phyloP scores from a whole-genome alignment of 2,888 invertebrate species.

The Oscheius onirici region DNA sequence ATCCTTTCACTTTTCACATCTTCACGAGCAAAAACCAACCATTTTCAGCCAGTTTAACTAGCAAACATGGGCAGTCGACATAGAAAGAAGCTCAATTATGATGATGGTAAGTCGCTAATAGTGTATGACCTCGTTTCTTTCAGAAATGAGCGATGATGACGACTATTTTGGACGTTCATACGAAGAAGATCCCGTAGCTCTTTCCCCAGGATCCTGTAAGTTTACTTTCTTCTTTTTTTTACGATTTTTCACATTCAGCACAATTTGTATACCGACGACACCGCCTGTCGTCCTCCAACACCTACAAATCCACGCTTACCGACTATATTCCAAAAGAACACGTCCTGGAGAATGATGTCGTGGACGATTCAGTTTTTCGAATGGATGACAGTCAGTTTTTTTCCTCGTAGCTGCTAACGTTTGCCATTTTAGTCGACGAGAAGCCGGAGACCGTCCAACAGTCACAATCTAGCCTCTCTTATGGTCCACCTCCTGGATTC shows the following conservation, averaged over 20 bases:
- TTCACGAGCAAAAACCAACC: no score
- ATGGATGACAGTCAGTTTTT: conserved; percentile 51
- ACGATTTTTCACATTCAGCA: no score
- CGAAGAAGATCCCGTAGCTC: conserved; percentile 57
- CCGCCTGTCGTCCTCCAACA: conserved; percentile 46
- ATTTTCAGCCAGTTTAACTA: background rate
- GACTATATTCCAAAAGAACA: conserved; percentile 35
- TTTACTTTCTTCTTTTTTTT: background rate
- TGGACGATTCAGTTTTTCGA: conserved; percentile 40
- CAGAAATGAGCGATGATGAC: conserved; percentile 50
- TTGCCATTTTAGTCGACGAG: conserved; percentile 14
- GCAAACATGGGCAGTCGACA: background rate
- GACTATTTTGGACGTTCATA: conserved; percentile 59
- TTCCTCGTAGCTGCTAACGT: background rate
- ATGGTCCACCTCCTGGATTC: conserved; percentile 12
- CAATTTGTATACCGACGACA: conserved; percentile 55
- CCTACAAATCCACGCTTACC: conserved; percentile 19
- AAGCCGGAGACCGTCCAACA: background rate
- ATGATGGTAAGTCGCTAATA: background rate
- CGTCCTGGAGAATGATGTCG: conserved; percentile 17
- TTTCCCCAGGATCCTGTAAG: conserved; percentile 46
- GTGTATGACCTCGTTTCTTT: background rate
- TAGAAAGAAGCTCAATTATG: conserved; percentile 5
- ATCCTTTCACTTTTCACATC: no score
- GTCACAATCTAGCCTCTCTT: background rate